phyloP scores from a whole-genome alignment of 1,140 invertebrate species.

The Gonioctena quinquepunctata region DNA sequence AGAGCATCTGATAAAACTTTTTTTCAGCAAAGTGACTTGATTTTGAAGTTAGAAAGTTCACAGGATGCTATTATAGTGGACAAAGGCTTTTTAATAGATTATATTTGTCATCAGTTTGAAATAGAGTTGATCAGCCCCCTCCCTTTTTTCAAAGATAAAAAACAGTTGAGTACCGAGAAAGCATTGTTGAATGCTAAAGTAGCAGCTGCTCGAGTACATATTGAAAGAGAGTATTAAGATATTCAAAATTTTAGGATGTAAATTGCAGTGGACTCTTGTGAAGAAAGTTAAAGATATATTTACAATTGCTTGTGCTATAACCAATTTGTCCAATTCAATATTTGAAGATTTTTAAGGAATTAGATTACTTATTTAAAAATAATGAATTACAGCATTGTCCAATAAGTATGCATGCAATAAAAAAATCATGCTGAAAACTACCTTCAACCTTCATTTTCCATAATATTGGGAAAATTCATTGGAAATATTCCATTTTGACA shows the following conservation, averaged over 20 bases:
- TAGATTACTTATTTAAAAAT: too few species aligned
- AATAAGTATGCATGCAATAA: too few species aligned
- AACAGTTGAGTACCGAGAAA: slow-evolving; percentile 25
- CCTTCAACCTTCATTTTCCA: too few species aligned
- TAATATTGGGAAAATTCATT: too few species aligned
- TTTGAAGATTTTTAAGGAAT: slow-evolving; percentile 26
- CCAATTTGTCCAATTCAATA: slow-evolving; percentile 38
- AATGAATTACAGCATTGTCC: too few species aligned
- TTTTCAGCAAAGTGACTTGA: too few species aligned
- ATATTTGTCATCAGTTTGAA: slow-evolving; percentile 13
- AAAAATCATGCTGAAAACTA: too few species aligned
- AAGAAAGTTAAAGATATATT: slow-evolving; percentile 34
- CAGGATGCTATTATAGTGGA: slow-evolving; percentile 26
- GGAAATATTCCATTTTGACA: too few species aligned
- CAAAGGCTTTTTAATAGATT: too few species aligned
- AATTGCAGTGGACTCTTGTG: slow-evolving; percentile 10
- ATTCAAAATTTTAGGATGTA: slow-evolving; percentile 21
- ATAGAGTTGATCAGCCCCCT: slow-evolving; percentile 28
- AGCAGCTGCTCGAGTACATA: slow-evolving; percentile 27
- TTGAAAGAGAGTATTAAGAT: slow-evolving; percentile 26
- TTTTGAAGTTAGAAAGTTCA: too few species aligned
- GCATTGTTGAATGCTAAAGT: slow-evolving; percentile 34
- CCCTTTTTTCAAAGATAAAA: slow-evolving; percentile 29
- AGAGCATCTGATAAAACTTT: slow-evolving; percentile 37
- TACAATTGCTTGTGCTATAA: slow-evolving; percentile 35